Evolutionary conservation across 2,888 invertebrate species (phyloP).

Genomic region (Nematopogon swammerdamellus): DNA sequence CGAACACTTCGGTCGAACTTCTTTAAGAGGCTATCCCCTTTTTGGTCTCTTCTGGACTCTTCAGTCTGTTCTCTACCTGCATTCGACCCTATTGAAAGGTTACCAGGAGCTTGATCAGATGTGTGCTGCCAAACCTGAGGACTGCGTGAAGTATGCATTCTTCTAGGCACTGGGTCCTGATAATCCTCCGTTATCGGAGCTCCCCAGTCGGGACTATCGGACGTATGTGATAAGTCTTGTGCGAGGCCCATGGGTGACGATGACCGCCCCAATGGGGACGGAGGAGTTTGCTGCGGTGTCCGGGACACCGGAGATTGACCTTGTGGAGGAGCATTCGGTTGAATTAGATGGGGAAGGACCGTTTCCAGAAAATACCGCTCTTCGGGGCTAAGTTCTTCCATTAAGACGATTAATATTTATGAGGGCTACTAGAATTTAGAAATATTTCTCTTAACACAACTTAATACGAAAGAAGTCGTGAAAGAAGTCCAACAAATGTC

Average conservation of each 20-base stretch:
- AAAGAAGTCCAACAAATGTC: too few species aligned
- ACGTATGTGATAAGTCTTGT: background rate
- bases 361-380: background rate
- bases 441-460: too few species aligned
- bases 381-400: background rate
- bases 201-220: background rate
- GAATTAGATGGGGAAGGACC: background rate
- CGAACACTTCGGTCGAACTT: background rate
- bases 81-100: too few species aligned
- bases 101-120: background rate
- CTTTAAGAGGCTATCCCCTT: background rate
- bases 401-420: too few species aligned
- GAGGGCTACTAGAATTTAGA: too few species aligned
- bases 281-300: too few species aligned
- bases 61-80: background rate
- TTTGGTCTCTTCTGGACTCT: background rate
- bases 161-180: background rate
- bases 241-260: background rate
- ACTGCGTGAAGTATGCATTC: too few species aligned
- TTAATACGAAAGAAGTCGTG: too few species aligned
- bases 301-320: background rate
- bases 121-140: too few species aligned
- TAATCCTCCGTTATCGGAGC: background rate
- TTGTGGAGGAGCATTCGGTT: background rate
- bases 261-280: background rate